Evolutionary conservation across 2,113 vertebrate genomes (phyloP), one percentile per base, ranked within the genome.

Genomic region (Albula glossodonta): DNA sequence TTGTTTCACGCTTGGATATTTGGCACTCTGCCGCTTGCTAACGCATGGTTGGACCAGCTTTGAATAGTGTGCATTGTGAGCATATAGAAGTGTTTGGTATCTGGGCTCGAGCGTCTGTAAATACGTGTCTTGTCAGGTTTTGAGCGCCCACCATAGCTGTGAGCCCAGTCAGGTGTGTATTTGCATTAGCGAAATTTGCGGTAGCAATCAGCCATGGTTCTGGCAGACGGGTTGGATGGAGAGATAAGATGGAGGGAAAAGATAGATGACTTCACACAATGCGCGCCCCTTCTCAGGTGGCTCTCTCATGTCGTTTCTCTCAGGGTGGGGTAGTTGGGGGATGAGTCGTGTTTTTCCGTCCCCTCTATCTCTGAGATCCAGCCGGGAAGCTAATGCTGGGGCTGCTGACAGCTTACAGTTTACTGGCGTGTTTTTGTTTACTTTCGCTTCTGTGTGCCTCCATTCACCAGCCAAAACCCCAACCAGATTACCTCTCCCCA

Each of bases 191-290:
- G 2, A 56, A 12, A 56, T 56, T 7, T 12, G 12, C 12, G 53
- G 53, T 56, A 12, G 53, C 53, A 56, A 56, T 56, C 53, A 56
- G 78, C 78, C 11, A 49, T 51, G 25, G 78, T 50, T 19, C 50
- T 17, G 17, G 49, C 51, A 52, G 51, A 31, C 12, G 5, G 80
- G 17, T 3, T 15, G 51, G 3, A 13, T 81, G 51, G 48, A 22
- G 50, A 51, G 77, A 48, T 80, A 80, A 49, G 50, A 80, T 48
- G 50, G 50, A n/a, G 50, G 53, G 22, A 81, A 52, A 8, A n/a
- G 50, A 81, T 81, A 53, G 80, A 81, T 52, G 51, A 81, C 80
- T 53, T n/a, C 80, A 52, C 51, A 53, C 78, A 50, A 51, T 52
- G 53, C 8, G 49, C 10, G 51, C 80, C 50, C 51, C 19, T 52